A percentile compares a stretch with the other conserved stretches of the same genome.
Conservation (phyloP, 2,113 vertebrate genomes). For the Lagopus leucura region DNA sequence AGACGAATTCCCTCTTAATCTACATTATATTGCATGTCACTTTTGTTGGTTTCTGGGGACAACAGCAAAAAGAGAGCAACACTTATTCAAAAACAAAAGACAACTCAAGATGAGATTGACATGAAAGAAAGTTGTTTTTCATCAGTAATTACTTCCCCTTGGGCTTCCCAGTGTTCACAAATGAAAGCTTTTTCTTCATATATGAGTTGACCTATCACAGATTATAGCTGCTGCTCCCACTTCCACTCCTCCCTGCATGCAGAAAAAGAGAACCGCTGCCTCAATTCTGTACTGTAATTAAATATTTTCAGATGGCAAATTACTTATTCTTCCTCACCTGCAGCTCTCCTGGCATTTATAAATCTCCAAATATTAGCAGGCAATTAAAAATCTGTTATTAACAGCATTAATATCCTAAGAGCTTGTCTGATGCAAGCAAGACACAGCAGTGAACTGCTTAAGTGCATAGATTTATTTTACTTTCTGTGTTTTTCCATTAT, state of each 20-base stretch:
- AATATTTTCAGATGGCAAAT: slow-evolving; percentile 27
- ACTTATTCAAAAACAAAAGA: slow-evolving; percentile 11
- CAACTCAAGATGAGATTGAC: neutral
- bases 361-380: slow-evolving; percentile 1
- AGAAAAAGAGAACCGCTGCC: neutral
- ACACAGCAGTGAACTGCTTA: neutral
- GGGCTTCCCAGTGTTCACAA: slow-evolving; percentile 27
- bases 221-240: slow-evolving; percentile 16
- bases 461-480: neutral
- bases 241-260: neutral
- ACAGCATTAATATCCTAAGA: slow-evolving; percentile 4
- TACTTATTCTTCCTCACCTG: slow-evolving; percentile 47
- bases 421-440: neutral
- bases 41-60: neutral
- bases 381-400: slow-evolving; percentile 49
- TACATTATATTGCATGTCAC: neutral
- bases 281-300: slow-evolving; percentile 49
- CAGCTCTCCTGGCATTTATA: slow-evolving; percentile 15
- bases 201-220: slow-evolving; percentile 23
- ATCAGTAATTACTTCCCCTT: slow-evolving; percentile 50
- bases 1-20: slow-evolving; percentile 10
- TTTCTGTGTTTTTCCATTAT: neutral
- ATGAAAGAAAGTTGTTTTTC: slow-evolving; percentile 12
- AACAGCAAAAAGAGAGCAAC: neutral
- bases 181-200: slow-evolving; percentile 42